phyloP scores from a whole-genome alignment of 2,113 vertebrate genomes.

The Pampusana beccarii region DNA sequence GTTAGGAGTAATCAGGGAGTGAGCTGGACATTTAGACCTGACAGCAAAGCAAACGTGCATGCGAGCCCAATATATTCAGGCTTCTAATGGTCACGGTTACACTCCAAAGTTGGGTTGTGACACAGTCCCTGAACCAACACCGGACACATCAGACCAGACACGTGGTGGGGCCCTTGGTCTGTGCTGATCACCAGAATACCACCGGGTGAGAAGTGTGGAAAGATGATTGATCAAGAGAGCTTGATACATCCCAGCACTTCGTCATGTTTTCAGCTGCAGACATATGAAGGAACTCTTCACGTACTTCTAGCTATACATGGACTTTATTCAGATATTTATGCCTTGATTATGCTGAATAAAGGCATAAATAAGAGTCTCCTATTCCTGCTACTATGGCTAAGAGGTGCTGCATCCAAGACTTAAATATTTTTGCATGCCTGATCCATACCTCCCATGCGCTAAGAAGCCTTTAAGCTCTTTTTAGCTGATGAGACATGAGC shows the following conservation, averaged over 20 bases:
- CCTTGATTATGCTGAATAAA: not conserved
- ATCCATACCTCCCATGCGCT: conserved; percentile 32
- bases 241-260: not conserved
- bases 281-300: not conserved
- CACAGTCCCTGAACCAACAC: rapidly evolving
- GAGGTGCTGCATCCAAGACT: not conserved
- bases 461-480: conserved; percentile 66
- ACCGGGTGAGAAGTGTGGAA: rapidly evolving
- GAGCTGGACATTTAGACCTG: not conserved
- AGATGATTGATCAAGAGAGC: not conserved
- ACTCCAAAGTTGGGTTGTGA: not conserved
- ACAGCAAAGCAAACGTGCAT: rapidly evolving
- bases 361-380: not conserved
- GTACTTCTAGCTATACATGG: not conserved
- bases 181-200: not conserved
- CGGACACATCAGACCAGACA: not conserved
- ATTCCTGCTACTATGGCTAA: not conserved
- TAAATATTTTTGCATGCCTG: conserved; percentile 52
- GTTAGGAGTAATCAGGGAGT: not conserved
- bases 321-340: not conserved
- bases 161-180: conserved; percentile 12
- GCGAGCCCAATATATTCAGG: rapidly evolving
- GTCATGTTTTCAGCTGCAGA: not conserved
- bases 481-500: conserved; percentile 62
- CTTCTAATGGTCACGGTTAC: not conserved